Conservation (phyloP, 1,140 invertebrate species). For the Grapholita molesta region DNA sequence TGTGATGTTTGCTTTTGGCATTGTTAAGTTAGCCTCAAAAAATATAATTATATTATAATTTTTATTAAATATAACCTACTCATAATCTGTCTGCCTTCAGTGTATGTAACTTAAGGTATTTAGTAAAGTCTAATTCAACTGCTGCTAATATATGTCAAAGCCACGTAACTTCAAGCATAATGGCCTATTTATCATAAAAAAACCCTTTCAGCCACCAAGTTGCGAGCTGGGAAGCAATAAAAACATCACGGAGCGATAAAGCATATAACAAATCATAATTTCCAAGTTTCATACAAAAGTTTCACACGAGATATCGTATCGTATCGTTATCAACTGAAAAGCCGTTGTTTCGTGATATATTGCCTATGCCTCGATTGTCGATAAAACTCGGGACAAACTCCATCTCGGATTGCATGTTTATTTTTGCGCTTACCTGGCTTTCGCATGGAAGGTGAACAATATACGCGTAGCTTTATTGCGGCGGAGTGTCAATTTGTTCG, state of each 20-base stretch:
- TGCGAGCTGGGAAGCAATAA: background rate
- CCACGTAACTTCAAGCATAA: background rate
- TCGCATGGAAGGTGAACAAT: background rate
- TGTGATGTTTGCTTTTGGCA: too few relatives aligned
- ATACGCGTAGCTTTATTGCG: background rate
- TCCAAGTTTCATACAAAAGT: slow-evolving; percentile 14
- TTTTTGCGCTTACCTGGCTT: background rate
- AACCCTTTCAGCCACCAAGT: background rate
- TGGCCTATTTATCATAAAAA: background rate
- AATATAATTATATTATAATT: too few relatives aligned
- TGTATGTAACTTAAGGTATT: too few relatives aligned
- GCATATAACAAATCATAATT: slow-evolving; percentile 12
- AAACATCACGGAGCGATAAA: slow-evolving; percentile 4
- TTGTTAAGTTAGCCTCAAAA: too few relatives aligned
- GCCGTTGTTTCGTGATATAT: slow-evolving; percentile 6
- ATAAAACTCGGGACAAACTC: slow-evolving; percentile 1
- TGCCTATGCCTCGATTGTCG: background rate
- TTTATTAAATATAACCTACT: too few relatives aligned
- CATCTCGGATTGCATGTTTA: background rate
- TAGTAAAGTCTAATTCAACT: too few relatives aligned
- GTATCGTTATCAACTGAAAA: slow-evolving; percentile 2
- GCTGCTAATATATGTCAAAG: too few relatives aligned
- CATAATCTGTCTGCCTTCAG: too few relatives aligned
- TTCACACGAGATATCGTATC: slow-evolving; percentile 15
- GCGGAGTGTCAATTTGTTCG: background rate